phyloP scores from a whole-genome alignment of 2,113 vertebrate species.

The Sterrhoptilus dennistouni region DNA sequence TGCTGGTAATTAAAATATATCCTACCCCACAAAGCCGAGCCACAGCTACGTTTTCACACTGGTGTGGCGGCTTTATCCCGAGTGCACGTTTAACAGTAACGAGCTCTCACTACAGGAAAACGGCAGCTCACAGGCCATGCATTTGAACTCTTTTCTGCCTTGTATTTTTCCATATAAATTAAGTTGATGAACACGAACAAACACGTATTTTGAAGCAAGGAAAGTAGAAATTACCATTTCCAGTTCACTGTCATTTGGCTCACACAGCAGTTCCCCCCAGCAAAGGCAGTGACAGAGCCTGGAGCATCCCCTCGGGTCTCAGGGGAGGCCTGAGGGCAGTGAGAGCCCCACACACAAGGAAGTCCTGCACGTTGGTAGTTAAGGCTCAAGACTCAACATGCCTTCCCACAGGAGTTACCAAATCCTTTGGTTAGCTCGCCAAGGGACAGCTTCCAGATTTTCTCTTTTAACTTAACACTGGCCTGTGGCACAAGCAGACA shows the following conservation, averaged over 20 bases:
- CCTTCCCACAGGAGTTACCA: background rate
- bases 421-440: background rate
- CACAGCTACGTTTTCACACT: background rate
- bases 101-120: background rate
- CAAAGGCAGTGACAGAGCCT: accelerated
- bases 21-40: background rate
- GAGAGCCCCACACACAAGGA: background rate
- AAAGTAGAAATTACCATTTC: background rate
- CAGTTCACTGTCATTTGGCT: background rate
- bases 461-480: accelerated
- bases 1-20: background rate
- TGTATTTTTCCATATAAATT: background rate
- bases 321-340: background rate
- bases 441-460: background rate
- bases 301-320: accelerated
- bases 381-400: background rate
- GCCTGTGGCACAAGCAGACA: background rate
- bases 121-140: background rate
- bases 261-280: background rate
- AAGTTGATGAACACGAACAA: background rate
- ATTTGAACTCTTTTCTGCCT: background rate
- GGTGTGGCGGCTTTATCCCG: background rate
- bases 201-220: background rate
- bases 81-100: accelerated
- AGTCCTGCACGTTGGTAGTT: accelerated